Evolutionary conservation across 92 coral and sea anemone genomes (phyloP), one percentile per base, ranked within the genome.

Genomic region (Muricea muricata): DNA sequence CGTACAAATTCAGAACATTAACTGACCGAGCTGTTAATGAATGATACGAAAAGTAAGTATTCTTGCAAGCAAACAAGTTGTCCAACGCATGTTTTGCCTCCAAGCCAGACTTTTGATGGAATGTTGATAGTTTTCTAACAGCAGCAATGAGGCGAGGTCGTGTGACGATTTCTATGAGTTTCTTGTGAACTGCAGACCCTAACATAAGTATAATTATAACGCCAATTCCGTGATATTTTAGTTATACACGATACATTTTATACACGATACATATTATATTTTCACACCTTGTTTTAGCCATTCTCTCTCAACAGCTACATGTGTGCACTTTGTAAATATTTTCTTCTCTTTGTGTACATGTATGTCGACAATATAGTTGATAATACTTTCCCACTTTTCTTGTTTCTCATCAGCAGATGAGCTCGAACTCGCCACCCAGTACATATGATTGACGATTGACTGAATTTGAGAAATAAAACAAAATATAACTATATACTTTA

Each of bases 71-170:
- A 13, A 65, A 61, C 56, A 81, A 40, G 78, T 81, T 81, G 48
- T 81, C 86, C 58, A 81, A 13, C 24, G 86, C 63, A 67, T 65
- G 80, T 55, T 66, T 81, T 4, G 86, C 86, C 37, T 81, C 86
- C 32, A 81, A 81, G 30, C 86, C 86, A 67, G 86, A 81, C 67
- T 61, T 81, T 66, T 81, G 86, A 66, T 81, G 86, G 46, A 56
- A 81, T 37, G 37, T 65, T 46, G 86, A 81, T 55, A 81, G n/a
- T 45, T 67, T 81, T 66, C 39, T 31, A 40, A 81, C 66, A 11
- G 85, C 85, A 32, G 85, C 73, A 81, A 81, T 46, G 32, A 81
- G 61, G 32, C 75, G 69, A 1, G 85, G 85, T 54, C 85, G 58
- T 21, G 85, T 81, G 14, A 81, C 54, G 26, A 81, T 81, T 69